A percentile compares a stretch with the other conserved stretches of the same genome.
Conservation (phyloP, 2,113 vertebrate genomes). For the Acanthisitta chloris region DNA sequence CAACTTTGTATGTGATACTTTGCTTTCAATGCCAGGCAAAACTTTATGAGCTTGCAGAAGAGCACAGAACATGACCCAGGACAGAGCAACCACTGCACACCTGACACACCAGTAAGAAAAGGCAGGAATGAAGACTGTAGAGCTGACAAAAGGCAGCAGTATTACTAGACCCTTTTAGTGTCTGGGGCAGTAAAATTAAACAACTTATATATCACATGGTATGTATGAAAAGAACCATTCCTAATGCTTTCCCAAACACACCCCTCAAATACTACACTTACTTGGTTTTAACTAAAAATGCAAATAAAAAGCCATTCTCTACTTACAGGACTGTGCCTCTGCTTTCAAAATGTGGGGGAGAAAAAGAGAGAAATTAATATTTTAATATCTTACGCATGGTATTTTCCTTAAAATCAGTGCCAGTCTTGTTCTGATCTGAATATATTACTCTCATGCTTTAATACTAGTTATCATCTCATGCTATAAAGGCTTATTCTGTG, state of each 20-base stretch:
- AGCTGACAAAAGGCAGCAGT: neutral
- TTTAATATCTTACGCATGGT: neutral
- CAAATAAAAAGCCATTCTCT: conserved; percentile 51
- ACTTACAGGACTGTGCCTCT: conserved; percentile 84
- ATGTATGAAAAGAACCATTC: neutral
- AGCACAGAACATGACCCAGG: neutral
- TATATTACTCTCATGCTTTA: neutral
- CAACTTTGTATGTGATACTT: neutral
- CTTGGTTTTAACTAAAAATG: conserved; percentile 1
- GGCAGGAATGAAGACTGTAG: neutral
- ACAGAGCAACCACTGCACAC: neutral
- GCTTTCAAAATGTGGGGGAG: conserved; percentile 31
- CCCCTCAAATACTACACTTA: neutral
- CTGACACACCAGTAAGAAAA: neutral
- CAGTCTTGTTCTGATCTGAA: neutral
- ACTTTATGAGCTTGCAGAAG: neutral
- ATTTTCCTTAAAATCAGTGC: neutral
- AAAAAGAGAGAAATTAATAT: conserved; percentile 47
- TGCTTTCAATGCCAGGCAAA: neutral
- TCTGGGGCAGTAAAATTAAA: neutral
- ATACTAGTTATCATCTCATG: neutral
- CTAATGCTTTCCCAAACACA: neutral
- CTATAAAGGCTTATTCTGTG: neutral
- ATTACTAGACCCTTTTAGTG: neutral
- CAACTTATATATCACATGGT: neutral